A percentile compares a stretch with the other conserved stretches of the same genome.
These are phyloP conservation scores for Champsocephalus esox DNA, from an alignment of 2,797 vertebrate genomes.

Conservation along the genomic window DNA sequence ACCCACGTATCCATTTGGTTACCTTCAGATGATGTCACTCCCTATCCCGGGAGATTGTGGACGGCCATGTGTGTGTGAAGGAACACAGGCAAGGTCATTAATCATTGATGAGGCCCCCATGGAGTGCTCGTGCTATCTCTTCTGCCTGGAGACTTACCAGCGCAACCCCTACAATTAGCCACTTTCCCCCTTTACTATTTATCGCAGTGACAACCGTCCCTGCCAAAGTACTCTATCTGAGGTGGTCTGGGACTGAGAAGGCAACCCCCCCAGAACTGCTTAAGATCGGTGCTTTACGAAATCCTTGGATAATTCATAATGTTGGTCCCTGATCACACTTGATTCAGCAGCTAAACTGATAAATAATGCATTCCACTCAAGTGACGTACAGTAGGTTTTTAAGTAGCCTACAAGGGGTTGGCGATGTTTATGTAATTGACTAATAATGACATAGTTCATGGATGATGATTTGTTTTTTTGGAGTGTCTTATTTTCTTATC, in stretches of 20 bases:
- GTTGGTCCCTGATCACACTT: neutral
- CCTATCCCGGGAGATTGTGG: conserved; percentile 27
- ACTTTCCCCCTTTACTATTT: conserved; percentile 51
- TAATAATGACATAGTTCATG: too few species aligned
- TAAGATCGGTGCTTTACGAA: conserved; percentile 34
- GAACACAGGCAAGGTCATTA: conserved; percentile 71
- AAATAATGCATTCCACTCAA: neutral
- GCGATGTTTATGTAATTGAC: too few species aligned
- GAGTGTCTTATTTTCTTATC: too few species aligned
- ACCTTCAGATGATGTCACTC: conserved; percentile 67
- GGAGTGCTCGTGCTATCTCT: conserved; percentile 67
- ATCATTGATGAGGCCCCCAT: conserved; percentile 73
- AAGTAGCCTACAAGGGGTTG: neutral
- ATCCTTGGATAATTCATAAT: conserved; percentile 15
- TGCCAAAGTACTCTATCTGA: conserved; percentile 31
- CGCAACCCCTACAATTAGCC: conserved; percentile 75
- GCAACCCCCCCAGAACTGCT: conserved; percentile 18
- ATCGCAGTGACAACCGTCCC: conserved; percentile 56
- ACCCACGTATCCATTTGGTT: conserved; percentile 64
- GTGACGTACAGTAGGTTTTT: neutral
- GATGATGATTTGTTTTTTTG: too few species aligned
- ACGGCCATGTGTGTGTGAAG: conserved; percentile 10
- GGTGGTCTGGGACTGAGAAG: conserved; percentile 36
- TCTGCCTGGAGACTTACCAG: conserved; percentile 64
- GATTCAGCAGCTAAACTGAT: neutral